phyloP scores from a whole-genome alignment of 2,888 invertebrate species.

The Kryphioiulus occultus region DNA sequence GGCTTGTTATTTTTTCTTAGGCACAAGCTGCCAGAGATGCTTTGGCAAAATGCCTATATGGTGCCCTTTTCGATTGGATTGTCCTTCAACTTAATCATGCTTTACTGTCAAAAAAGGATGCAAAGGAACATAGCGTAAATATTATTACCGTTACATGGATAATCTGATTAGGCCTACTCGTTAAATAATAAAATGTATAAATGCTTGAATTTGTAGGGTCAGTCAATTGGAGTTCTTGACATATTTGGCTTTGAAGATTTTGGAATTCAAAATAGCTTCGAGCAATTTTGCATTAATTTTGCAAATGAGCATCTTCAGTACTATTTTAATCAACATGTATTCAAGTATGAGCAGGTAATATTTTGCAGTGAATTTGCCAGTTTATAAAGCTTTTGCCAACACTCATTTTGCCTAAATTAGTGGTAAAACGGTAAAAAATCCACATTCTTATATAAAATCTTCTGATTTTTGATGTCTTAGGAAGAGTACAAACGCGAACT shows the following conservation, averaged over 20 bases:
- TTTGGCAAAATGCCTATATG: conserved; percentile 96
- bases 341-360: conserved; percentile 95
- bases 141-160: background rate
- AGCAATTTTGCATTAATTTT: conserved; percentile 96
- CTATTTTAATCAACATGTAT: conserved; percentile 98
- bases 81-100: conserved; percentile 96
- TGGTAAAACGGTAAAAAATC: too few relatives aligned
- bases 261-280: conserved; percentile 76
- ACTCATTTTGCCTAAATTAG: too few relatives aligned
- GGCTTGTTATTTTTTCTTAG: conserved; percentile 61
- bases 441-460: background rate
- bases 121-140: conserved; percentile 75
- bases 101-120: conserved; percentile 87
- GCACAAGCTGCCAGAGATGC: conserved; percentile 92
- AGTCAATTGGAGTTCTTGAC: conserved; percentile 93
- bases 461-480: conserved; percentile 67
- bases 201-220: conserved; percentile 67
- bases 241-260: conserved; percentile 98
- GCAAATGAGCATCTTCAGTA: conserved; percentile 97
- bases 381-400: too few relatives aligned
- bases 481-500: conserved; percentile 94
- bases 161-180: background rate
- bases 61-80: conserved; percentile 97
- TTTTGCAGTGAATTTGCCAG: background rate
- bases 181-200: background rate